phyloP scores from a whole-genome alignment of 2,113 vertebrate genomes.

The Calyptomena viridis region DNA sequence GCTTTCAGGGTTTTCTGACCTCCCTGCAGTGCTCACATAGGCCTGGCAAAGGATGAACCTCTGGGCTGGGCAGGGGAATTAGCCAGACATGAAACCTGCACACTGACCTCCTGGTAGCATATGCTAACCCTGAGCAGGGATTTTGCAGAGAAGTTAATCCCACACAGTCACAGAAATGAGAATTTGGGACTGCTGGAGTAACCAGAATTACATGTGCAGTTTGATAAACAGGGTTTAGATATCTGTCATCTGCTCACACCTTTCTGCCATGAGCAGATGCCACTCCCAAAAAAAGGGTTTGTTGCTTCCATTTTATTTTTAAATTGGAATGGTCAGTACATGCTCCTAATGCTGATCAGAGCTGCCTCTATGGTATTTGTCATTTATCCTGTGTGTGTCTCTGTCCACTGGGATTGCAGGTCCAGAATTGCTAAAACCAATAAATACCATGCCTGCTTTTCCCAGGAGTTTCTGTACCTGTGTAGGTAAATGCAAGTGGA shows the following conservation, averaged over 20 bases:
- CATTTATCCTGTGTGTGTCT: background rate
- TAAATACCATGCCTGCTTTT: background rate
- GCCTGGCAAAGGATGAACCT: background rate
- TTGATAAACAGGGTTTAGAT: background rate
- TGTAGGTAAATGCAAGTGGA: background rate
- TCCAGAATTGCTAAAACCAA: background rate
- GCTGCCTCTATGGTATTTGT: background rate
- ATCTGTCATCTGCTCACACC: background rate
- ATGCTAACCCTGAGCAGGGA: fast-evolving
- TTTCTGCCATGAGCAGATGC: background rate
- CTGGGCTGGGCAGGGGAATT: background rate
- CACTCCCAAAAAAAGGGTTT: background rate
- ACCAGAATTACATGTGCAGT: background rate
- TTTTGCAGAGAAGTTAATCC: background rate
- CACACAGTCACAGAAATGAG: background rate
- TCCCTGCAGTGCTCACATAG: background rate
- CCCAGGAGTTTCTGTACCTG: background rate
- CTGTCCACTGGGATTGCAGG: background rate
- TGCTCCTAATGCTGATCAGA: background rate
- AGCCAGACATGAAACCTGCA: background rate
- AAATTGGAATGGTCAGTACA: background rate
- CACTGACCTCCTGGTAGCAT: background rate
- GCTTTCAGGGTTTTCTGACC: background rate
- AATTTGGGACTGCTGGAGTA: background rate
- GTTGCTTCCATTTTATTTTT: background rate